Evolutionary conservation across 2,888 invertebrate genomes (phyloP).

Genomic region (Polymixis flavicincta): DNA sequence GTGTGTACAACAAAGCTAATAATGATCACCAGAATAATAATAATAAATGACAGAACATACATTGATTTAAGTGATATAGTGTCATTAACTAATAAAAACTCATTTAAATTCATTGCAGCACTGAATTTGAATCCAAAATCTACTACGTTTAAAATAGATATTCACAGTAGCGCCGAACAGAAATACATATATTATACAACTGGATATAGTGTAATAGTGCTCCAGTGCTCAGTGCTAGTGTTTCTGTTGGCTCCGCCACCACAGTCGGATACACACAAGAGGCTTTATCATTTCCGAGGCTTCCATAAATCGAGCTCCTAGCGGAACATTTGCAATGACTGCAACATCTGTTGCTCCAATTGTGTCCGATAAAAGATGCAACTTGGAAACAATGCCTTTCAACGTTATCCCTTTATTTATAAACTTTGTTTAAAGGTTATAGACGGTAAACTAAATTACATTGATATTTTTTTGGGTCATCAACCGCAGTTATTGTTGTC

Average conservation of each 20-base stretch:
- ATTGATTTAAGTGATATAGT: neutral
- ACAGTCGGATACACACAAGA: conserved; percentile 48
- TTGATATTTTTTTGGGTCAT: too few relatives aligned
- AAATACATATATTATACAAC: conserved; percentile 18
- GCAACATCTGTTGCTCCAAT: conserved; percentile 60
- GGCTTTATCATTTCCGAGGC: conserved; percentile 60
- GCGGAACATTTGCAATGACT: conserved; percentile 51
- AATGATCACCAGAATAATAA: neutral
- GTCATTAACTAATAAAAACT: neutral
- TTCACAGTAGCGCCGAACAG: neutral
- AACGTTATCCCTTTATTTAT: neutral
- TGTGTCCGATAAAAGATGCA: conserved; percentile 36
- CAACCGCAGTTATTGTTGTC: too few relatives aligned
- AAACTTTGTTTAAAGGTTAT: neutral
- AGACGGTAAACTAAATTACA: too few relatives aligned
- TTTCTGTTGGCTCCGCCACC: conserved; percentile 30
- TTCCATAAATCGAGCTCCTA: conserved; percentile 58
- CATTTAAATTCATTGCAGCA: neutral
- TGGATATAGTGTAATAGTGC: conserved; percentile 28
- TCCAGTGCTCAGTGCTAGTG: conserved; percentile 21
- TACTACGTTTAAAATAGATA: neutral
- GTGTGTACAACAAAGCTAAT: neutral
- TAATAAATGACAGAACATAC: neutral
- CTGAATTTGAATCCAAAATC: conserved; percentile 15
- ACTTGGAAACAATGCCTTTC: conserved; percentile 33